A percentile compares a stretch with the other conserved stretches of the same genome.
phyloP scores from a whole-genome alignment of 2,113 vertebrate species.

The Himantopus leucocephalus region DNA sequence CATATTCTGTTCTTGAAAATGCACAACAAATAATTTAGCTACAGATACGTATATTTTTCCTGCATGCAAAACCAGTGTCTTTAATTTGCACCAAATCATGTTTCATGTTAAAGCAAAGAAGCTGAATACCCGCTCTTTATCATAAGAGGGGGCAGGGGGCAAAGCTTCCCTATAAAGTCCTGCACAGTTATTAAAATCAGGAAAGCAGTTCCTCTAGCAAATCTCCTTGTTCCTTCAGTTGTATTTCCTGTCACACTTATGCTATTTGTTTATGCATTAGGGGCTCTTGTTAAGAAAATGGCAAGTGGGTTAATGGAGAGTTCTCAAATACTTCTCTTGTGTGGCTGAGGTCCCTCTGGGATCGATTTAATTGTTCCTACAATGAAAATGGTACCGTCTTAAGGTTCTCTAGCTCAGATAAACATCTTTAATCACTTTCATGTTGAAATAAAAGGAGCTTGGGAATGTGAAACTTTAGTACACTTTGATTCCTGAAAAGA shows the following conservation, averaged over 20 bases:
- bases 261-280: conserved; percentile 61
- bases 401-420: conserved; percentile 70
- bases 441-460: conserved; percentile 74
- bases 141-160: not conserved
- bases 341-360: conserved; percentile 35
- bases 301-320: conserved; percentile 59
- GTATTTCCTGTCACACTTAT: conserved; percentile 58
- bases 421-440: conserved; percentile 79
- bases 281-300: conserved; percentile 57
- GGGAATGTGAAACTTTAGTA: conserved; percentile 69
- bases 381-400: conserved; percentile 59
- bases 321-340: conserved; percentile 68
- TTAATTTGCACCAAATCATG: conserved; percentile 13
- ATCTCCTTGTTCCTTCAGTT: conserved; percentile 41
- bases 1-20: not conserved
- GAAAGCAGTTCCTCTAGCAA: conserved; percentile 18
- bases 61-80: not conserved
- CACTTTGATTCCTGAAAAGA: conserved; percentile 69
- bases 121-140: conserved; percentile 33
- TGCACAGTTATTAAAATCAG: conserved; percentile 9
- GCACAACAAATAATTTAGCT: not conserved
- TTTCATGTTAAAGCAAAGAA: conserved; percentile 8
- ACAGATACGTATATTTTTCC: not conserved
- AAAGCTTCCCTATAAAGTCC: not conserved
- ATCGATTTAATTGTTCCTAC: conserved; percentile 67